Percentiles rank a stretch among this genome's conserved stretches.
These are phyloP conservation scores for Plebejus argus DNA, from an alignment of 2,888 invertebrate species.

Conservation along the genomic window DNA sequence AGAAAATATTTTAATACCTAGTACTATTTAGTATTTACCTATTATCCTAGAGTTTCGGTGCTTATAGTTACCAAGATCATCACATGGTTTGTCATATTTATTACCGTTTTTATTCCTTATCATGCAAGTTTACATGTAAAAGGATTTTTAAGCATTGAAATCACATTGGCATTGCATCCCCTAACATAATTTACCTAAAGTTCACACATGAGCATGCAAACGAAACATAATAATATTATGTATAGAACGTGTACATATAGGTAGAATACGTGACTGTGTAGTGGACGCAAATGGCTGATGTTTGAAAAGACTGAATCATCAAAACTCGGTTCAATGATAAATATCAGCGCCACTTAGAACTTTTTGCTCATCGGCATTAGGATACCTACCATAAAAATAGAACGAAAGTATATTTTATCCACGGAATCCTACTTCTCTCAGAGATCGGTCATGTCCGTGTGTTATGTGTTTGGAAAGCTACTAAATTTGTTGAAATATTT, in stretches of 20 bases:
- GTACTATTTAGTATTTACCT: too few relatives aligned
- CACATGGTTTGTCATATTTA: not conserved
- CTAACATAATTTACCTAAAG: conserved; percentile 29
- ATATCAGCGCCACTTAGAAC: not conserved
- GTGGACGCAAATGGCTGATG: conserved; percentile 47
- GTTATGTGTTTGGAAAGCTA: not conserved
- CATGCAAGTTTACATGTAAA: not conserved
- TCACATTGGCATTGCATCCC: conserved; percentile 39
- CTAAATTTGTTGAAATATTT: not conserved
- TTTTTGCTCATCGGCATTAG: not conserved
- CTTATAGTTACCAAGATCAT: not conserved
- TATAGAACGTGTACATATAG: conserved; percentile 30
- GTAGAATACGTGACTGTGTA: conserved; percentile 57
- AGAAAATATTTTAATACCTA: too few relatives aligned
- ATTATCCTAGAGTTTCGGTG: not conserved
- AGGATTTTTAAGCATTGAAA: not conserved
- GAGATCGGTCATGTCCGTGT: not conserved
- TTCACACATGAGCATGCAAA: conserved; percentile 21
- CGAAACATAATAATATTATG: conserved; percentile 36
- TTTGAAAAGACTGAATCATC: conserved; percentile 38
- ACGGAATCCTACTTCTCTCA: not conserved
- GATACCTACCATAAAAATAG: conserved; percentile 17
- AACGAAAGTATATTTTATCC: not conserved
- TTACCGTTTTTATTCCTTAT: not conserved
- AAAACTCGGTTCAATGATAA: conserved; percentile 11